Evolutionary conservation across 53 echinoderm and acorn worm species (phyloP), one percentile per base, ranked within the genome.

Genomic region (Luidia sarsii): DNA sequence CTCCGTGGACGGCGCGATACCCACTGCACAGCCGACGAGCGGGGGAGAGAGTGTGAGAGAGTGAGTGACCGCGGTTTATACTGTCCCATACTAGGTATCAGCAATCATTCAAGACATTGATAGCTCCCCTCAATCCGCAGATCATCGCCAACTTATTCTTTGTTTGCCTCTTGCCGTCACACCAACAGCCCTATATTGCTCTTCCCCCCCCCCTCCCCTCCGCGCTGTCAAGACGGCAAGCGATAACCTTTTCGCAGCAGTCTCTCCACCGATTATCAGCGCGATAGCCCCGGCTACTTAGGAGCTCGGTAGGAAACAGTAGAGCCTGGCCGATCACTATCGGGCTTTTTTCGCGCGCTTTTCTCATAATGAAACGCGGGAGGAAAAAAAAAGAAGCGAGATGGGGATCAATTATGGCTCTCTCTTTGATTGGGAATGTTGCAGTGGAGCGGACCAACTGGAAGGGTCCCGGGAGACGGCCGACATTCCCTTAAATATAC

Each of bases 381-480:
- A 25, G 27, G 27, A 28, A 10, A 32, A 59, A 67, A 64, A 74
- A n/a, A n/a, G n/a, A n/a, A 48, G 57, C 25, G 57, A 74, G 77
- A 77, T 77, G 77, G 43, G 33, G 77, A 77, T 77, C 77, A 77
- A 77, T 77, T 77, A 77, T 77, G 59, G 55, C 77, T 77, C 60
- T 49, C 67, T 77, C 60, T 33, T 57, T 60, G 61, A 60, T 61
- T 60, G 77, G 32, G 60, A 77, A 77, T 61, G 77, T 77, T 77
- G 37, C 33, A 60, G 77, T 77, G 77, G 61, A 61, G 77, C 51
- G 33, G 77, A 77, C 77, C 77, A 59, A 77, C 77, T 60, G 59
- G 61, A 45, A 59, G 59, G 59, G 19, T 77, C 77, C 77, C 77
- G 2, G 18, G 77, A 77, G 77, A 77, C 60, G 11, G 3, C 4